Evolutionary conservation across 2,888 invertebrate genomes (phyloP).

Genomic region (Mesoligia furuncula): DNA sequence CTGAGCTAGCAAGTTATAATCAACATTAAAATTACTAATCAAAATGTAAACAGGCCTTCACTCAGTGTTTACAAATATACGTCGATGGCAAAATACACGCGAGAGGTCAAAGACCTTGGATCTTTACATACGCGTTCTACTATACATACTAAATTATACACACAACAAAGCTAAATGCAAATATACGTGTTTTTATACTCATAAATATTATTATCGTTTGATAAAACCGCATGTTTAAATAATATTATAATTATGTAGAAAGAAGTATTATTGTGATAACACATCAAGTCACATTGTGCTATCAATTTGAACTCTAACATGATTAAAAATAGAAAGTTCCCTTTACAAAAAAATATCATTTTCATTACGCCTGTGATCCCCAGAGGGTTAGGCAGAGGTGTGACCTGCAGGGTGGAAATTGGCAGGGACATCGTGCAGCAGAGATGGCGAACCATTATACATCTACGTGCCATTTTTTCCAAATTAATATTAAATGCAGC

Average conservation of each 20-base stretch:
- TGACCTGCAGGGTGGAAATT: neutral
- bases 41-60: constrained; percentile 52
- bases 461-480: too few relatives aligned
- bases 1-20: neutral
- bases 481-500: too few relatives aligned
- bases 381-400: neutral
- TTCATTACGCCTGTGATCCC: neutral
- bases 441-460: too few relatives aligned
- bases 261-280: constrained; percentile 47
- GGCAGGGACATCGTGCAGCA: too few relatives aligned
- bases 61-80: constrained; percentile 75
- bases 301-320: constrained; percentile 52
- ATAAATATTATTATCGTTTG: constrained; percentile 52
- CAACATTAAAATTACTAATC: constrained; percentile 47
- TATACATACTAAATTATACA: constrained; percentile 47
- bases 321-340: constrained; percentile 52
- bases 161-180: constrained; percentile 53
- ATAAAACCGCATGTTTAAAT: constrained; percentile 56
- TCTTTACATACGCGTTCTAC: constrained; percentile 61
- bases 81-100: constrained; percentile 70
- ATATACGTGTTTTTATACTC: constrained; percentile 58
- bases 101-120: constrained; percentile 74
- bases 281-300: constrained; percentile 40
- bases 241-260: constrained; percentile 33
- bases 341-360: constrained; percentile 26